Base-by-base conservation (phyloP, 35 echinoderm and acorn worm species). In the Heliocidaris tuberculata region DNA sequence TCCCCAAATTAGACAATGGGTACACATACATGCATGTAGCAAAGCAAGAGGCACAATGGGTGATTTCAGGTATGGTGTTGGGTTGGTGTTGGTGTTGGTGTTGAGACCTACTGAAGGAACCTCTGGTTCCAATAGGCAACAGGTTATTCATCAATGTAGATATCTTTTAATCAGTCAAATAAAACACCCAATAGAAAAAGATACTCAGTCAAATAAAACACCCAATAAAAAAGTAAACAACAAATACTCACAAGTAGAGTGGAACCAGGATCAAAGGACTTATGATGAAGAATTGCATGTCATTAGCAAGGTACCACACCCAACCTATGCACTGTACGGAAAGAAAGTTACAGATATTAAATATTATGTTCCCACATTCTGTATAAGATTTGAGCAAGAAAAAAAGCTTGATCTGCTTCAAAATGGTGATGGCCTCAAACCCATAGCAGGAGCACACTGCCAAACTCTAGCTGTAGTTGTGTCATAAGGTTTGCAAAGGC, bases 271-370 rank as follows among this genome's bases (percentile, higher is more conserved):
- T 94, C 2, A 99, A 32, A 21, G 98, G 98, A 92, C 95, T 96
- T 30, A 99, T 92, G 86, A 99, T 56, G 89, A 96, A 99, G 35
- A 99, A 99, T 85, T 99, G 98, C 98, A 99, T 99, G 88, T 99
- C 98, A 60, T 96, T 96, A 7, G 98, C 96, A 65, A 99, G 47
- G 49, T 99, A 99, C 98, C 98, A 99, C 13, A 95, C 31, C 98
- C 98, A 99, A 7, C 95, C 95, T 88, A 99, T 96, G 85, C 98
- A 99, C 98, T 99, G 92, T 50, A 88, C 24, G 48, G 49, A 21
- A 85, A 9, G 90, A 86, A 86, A 86, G n/a, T 19, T 19, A 85
- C 2, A 85, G n/a, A 85, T 85, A 15, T 0, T 16, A 2, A 85
- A 2, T 19, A 29, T 19, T 16, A 4, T 42, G 35, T 42, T 42